Percentiles rank a stretch among this genome's conserved stretches.
Evolutionary conservation across 1,140 invertebrate species (phyloP).

Genomic region (Tyrophagus putrescentiae): DNA sequence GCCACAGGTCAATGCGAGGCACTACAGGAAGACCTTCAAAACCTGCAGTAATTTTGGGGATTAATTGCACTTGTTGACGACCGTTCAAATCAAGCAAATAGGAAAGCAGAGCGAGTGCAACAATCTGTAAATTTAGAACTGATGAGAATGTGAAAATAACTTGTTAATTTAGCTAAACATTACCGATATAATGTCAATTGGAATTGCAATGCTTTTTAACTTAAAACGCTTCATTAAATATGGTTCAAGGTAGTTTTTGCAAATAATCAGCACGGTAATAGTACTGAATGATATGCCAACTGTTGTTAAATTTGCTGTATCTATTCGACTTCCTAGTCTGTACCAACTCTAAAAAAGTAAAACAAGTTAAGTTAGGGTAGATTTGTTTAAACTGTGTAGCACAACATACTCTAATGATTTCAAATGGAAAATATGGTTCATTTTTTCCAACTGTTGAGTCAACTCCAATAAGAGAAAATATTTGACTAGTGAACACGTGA

Average conservation of each 20-base stretch:
- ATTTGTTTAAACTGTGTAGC: background rate
- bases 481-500: constrained; percentile 39
- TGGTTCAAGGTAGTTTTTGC: constrained; percentile 31
- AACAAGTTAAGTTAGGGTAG: too few species aligned
- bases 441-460: constrained; percentile 23
- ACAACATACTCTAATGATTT: background rate
- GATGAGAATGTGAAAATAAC: background rate
- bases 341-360: background rate
- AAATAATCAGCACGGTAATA: constrained; percentile 22
- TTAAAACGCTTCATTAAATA: constrained; percentile 30
- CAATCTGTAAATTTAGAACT: background rate
- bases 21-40: constrained; percentile 41
- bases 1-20: constrained; percentile 39
- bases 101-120: background rate
- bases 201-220: constrained; percentile 14
- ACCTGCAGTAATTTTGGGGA: constrained; percentile 31
- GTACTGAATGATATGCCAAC: background rate
- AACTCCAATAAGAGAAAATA: constrained; percentile 36
- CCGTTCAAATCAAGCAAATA: constrained; percentile 6
- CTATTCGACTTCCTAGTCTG: background rate
- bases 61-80: background rate
- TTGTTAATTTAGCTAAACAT: constrained; percentile 20
- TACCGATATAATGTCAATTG: constrained; percentile 17
- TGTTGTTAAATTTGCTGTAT: background rate
- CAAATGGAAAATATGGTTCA: constrained; percentile 1